Evolutionary conservation across 2,888 invertebrate species (phyloP).

Genomic region (Nowickia ferox): DNA sequence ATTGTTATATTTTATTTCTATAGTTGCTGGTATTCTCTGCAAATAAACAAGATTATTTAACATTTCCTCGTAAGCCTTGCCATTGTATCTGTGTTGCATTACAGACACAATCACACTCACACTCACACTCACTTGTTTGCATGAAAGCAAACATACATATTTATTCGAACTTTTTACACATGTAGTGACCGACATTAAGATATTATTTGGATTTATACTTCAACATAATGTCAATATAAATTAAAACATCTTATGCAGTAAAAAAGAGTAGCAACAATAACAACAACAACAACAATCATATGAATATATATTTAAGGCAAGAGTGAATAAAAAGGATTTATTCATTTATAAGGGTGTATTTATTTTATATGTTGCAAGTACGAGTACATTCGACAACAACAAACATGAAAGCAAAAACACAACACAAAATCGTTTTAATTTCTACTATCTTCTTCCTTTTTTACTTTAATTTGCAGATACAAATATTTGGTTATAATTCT

Average conservation of each 20-base stretch:
- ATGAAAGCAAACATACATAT: conserved; percentile 13
- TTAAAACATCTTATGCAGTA: conserved; percentile 69
- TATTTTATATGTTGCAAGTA: conserved; percentile 34
- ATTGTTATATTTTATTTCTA: conserved; percentile 24
- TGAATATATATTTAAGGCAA: conserved; percentile 24
- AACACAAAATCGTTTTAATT: conserved; percentile 38
- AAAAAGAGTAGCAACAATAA: not conserved
- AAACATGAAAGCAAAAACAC: not conserved
- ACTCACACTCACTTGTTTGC: not conserved
- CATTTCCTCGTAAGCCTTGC: conserved; percentile 33
- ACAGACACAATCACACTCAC: not conserved
- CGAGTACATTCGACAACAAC: conserved; percentile 31
- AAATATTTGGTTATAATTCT: conserved; percentile 99
- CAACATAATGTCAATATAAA: conserved; percentile 70
- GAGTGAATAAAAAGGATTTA: conserved; percentile 54
- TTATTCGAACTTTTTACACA: conserved; percentile 45
- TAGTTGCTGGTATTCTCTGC: conserved; percentile 32
- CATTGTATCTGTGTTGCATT: conserved; percentile 2
- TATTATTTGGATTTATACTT: conserved; percentile 67
- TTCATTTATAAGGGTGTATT: conserved; percentile 42
- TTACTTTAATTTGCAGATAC: conserved; percentile 89
- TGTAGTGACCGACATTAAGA: conserved; percentile 60
- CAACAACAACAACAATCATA: conserved; percentile 7
- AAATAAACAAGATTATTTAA: conserved; percentile 65
- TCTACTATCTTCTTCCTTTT: conserved; percentile 34